These are phyloP conservation scores for Idaea aversata DNA, from an alignment of 2,888 invertebrate genomes.

Conservation along the genomic window DNA sequence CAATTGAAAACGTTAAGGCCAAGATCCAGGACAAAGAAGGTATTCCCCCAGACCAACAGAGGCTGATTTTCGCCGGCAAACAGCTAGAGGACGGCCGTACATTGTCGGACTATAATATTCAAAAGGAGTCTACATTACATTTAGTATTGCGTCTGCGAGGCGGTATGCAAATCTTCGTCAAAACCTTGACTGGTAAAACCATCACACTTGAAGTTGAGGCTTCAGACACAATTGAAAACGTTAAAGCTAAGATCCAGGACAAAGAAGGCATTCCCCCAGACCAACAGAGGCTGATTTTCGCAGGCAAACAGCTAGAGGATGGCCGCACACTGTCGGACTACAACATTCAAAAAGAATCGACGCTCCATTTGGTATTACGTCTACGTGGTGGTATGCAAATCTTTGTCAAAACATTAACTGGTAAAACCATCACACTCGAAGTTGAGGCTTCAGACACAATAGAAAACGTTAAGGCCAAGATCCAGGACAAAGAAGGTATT, in stretches of 20 bases:
- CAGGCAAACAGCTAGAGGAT: constrained; percentile 29
- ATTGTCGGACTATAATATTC: constrained; percentile 28
- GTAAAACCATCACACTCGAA: constrained; percentile 25
- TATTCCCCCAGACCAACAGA: constrained; percentile 30
- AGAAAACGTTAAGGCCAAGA: constrained; percentile 28
- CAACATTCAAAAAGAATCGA: constrained; percentile 30
- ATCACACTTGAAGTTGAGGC: constrained; percentile 28
- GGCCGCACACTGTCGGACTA: constrained; percentile 28
- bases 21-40: constrained; percentile 32
- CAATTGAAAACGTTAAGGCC: constrained; percentile 28
- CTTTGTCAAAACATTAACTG: constrained; percentile 26
- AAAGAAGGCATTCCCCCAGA: constrained; percentile 31
- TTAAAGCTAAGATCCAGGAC: constrained; percentile 29
- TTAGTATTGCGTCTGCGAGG: constrained; percentile 27
- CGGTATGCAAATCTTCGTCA: constrained; percentile 32
- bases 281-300: constrained; percentile 28
- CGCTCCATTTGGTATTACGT: constrained; percentile 27
- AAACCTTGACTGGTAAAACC: constrained; percentile 28
- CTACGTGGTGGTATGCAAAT: constrained; percentile 32
- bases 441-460: constrained; percentile 28
- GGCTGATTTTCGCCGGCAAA: constrained; percentile 29
- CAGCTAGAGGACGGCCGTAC: constrained; percentile 30
- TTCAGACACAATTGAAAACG: constrained; percentile 28
- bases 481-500: constrained; percentile 29
- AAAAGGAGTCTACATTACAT: constrained; percentile 28